Evolutionary conservation across 2,888 invertebrate species (phyloP), one percentile per base, ranked within the genome.

Genomic region (Phyllotreta striolata): DNA sequence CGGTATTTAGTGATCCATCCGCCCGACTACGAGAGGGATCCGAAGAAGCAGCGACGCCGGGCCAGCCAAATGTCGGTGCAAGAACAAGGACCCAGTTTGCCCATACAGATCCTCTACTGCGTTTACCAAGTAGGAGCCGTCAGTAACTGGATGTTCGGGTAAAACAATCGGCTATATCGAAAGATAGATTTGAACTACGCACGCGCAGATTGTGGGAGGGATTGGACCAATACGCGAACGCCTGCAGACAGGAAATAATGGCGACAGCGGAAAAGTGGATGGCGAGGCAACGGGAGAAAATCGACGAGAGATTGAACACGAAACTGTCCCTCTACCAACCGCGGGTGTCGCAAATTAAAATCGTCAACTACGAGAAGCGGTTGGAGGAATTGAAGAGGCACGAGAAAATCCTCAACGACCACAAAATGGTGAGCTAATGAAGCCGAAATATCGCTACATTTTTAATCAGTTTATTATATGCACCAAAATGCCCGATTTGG

Each of bases 131-230:
- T 78, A 3, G 75, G 72, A 9, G 77, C 77, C 3, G 70, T 78
- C 1, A 72, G 73, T 39, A 79, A 79, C 61, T 79, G 79, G 79
- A 76, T 76, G 71, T 76, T 76, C 68, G 79, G 79, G 75, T 77
- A 63, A 57, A 52, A 38, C 24, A 24, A 54, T 3, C 24, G 24
- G 24, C 4, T 24, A 24, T 24, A 24, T 24, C 2, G 24, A 24
- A 24, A 24, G 4, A 24, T 24, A 4, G 24, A 24, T 3, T 24
- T 24, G 24, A 24, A 24, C 4, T 24, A 4, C 2, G 24, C 4
- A 3, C 4, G 51, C 57, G 6, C 38, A 78, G 78, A 4, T 69
- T 78, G 47, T 75, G 76, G 74, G 77, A 77, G 66, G 73, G 73
- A 0, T 73, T 79, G 13, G 67, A 72, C 8, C 70, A 69, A 12